Evolutionary conservation across 1,140 invertebrate genomes (phyloP), one percentile per base, ranked within the genome.

Genomic region (Drosophila trapezifrons): DNA sequence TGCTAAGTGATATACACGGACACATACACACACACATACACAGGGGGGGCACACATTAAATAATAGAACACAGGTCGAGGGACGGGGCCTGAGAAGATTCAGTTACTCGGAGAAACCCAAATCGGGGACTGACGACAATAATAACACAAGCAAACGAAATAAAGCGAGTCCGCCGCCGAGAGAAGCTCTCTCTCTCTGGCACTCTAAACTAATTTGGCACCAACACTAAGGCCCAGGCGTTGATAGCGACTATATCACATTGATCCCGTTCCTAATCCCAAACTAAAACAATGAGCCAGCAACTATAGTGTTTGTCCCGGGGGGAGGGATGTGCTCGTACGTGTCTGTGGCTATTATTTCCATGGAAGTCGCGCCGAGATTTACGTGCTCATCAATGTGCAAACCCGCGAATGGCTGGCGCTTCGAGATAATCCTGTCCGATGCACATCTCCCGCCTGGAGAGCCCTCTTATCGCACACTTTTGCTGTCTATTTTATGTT

Each of bases 1-100:
- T 80, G 66, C 77, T 79, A 89, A 83, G 84, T 87, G 79, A 87
- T 79, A 82, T 82, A 74, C 78, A 74, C 64, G 69, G 58, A 75
- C 58, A 57, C 63, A 76, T 32, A 67, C 64, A 62, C 15, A 58
- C 18, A 59, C 20, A 58, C 57, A 58, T 25, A 64, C 55, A 49
- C 27, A 20, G 1, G 18, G 32, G 32, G 32, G 32, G 49, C 20
- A 66, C 45, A 73, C 66, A 78, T 81, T 75, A 82, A 87, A 86
- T 83, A 79, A 83, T 83, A 83, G 74, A 69, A 47, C 70, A 60
- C 67, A 76, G 40, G 25, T 40, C 75, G 59, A 57, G 73, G 51
- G 67, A 77, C 38, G 57, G 73, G 52, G 67, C 73, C 46, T 67
- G 63, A 45, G 73, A 51, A 70, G 60, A 66, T 35, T 67, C 35